Evolutionary conservation across 1,140 invertebrate genomes (phyloP).

Genomic region (Colletes latitarsis): DNA sequence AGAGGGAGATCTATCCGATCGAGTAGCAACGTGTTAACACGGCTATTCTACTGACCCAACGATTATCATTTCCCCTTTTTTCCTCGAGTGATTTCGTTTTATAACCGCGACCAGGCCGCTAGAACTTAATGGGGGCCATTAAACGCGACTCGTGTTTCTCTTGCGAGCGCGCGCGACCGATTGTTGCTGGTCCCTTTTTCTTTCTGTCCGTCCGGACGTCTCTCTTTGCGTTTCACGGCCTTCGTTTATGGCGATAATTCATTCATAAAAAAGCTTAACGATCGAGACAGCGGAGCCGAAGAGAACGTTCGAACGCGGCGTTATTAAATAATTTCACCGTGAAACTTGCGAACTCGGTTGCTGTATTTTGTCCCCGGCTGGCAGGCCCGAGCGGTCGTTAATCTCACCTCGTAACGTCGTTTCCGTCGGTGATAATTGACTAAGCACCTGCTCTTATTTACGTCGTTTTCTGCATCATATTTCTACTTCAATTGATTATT

Average conservation of each 20-base stretch:
- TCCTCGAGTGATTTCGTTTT: neutral
- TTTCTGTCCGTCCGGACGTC: neutral
- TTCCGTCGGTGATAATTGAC: neutral
- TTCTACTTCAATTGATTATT: neutral
- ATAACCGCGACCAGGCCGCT: neutral
- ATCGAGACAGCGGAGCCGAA: neutral
- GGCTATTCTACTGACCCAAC: neutral
- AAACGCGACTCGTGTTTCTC: slow-evolving; percentile 8
- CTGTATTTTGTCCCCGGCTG: neutral
- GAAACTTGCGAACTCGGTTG: neutral
- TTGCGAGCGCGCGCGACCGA: slow-evolving; percentile 2
- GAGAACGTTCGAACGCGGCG: too few relatives aligned
- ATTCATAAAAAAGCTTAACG: slow-evolving; percentile 13
- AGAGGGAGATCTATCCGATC: too few relatives aligned
- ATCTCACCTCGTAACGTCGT: slow-evolving; percentile 4
- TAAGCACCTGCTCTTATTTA: neutral
- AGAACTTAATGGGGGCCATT: neutral
- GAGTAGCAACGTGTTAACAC: too few relatives aligned
- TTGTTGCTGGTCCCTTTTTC: slow-evolving; percentile 13
- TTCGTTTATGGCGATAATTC: slow-evolving; percentile 28
- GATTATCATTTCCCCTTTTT: slow-evolving; percentile 1
- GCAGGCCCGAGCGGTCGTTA: neutral
- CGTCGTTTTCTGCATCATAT: neutral
- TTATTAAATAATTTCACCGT: slow-evolving; percentile 10
- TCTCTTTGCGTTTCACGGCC: slow-evolving; percentile 7